These are phyloP conservation scores for Melanotaenia maccullochi DNA, from an alignment of 2,797 vertebrate species.

Conservation along the genomic window DNA sequence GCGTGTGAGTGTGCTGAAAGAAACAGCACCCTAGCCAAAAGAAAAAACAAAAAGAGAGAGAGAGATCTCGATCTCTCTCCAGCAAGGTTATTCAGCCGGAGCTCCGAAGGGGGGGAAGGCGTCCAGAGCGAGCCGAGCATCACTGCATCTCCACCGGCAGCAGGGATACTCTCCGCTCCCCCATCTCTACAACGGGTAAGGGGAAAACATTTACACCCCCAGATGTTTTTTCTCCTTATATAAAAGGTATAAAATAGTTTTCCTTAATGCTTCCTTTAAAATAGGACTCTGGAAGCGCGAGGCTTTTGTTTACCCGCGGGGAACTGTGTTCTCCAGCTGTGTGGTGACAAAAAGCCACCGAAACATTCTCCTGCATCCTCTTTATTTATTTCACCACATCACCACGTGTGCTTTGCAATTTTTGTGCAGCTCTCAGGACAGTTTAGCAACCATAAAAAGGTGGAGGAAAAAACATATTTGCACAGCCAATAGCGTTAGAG, in stretches of 20 bases:
- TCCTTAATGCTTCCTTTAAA: background rate
- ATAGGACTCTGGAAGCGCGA: constrained; percentile 8
- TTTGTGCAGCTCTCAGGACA: background rate
- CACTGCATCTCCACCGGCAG: constrained; percentile 50
- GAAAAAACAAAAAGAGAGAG: too few relatives aligned
- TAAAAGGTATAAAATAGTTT: background rate
- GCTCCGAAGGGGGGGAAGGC: constrained; percentile 42
- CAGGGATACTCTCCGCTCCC: constrained; percentile 31
- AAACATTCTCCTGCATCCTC: constrained; percentile 23
- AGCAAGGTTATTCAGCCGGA: constrained; percentile 11
- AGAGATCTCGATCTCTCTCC: constrained; percentile 10
- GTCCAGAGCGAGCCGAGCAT: constrained; percentile 52
- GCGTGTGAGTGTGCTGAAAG: constrained; percentile 17
- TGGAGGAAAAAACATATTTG: background rate
- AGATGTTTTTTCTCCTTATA: too few relatives aligned
- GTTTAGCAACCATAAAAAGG: background rate
- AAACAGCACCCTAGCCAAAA: constrained; percentile 15
- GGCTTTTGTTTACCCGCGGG: constrained; percentile 45
- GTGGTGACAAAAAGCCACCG: constrained; percentile 17
- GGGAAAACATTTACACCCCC: too few relatives aligned
- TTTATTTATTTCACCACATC: background rate
- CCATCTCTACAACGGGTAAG: too few relatives aligned
- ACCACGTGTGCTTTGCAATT: background rate
- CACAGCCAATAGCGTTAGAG: constrained; percentile 21
- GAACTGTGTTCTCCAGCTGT: constrained; percentile 21